These are phyloP conservation scores for Drosophila leontia DNA, from an alignment of 1,140 invertebrate genomes.

Conservation along the genomic window DNA sequence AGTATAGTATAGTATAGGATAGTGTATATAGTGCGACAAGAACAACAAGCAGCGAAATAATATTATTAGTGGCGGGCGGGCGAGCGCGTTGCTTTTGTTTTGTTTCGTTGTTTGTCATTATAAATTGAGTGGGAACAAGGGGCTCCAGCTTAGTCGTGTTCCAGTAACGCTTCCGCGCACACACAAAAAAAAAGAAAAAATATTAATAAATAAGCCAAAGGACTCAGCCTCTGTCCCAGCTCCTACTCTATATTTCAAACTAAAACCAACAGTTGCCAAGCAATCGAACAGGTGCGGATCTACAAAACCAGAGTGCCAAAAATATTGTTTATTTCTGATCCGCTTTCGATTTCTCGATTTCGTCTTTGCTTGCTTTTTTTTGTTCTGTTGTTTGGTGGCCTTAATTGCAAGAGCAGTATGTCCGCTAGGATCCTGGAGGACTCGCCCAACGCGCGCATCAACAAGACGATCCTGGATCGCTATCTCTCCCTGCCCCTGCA, in stretches of 20 bases:
- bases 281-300: slow-evolving; percentile 33
- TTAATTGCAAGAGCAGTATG: slow-evolving; percentile 66
- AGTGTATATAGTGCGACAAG: slow-evolving; percentile 51
- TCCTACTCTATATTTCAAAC: background rate
- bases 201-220: slow-evolving; percentile 1
- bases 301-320: slow-evolving; percentile 29
- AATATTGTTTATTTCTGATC: slow-evolving; percentile 44
- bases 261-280: background rate
- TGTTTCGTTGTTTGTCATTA: slow-evolving; percentile 72
- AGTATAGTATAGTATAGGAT: background rate
- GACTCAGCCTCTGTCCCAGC: slow-evolving; percentile 16
- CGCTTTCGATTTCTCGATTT: slow-evolving; percentile 19
- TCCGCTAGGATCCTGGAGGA: slow-evolving; percentile 82
- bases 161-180: slow-evolving; percentile 83
- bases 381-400: slow-evolving; percentile 13
- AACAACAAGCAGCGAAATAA: slow-evolving; percentile 30
- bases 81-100: slow-evolving; percentile 43
- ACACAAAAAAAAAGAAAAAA: slow-evolving; percentile 26
- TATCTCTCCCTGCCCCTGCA: slow-evolving; percentile 90
- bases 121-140: slow-evolving; percentile 82
- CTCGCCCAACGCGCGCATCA: slow-evolving; percentile 87
- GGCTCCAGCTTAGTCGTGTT: slow-evolving; percentile 83
- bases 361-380: slow-evolving; percentile 8
- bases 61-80: slow-evolving; percentile 21
- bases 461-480: slow-evolving; percentile 89